A percentile compares a stretch with the other conserved stretches of the same genome.
Conservation (phyloP, 64 coral and sea anemone species). For the Porites australiensis region DNA sequence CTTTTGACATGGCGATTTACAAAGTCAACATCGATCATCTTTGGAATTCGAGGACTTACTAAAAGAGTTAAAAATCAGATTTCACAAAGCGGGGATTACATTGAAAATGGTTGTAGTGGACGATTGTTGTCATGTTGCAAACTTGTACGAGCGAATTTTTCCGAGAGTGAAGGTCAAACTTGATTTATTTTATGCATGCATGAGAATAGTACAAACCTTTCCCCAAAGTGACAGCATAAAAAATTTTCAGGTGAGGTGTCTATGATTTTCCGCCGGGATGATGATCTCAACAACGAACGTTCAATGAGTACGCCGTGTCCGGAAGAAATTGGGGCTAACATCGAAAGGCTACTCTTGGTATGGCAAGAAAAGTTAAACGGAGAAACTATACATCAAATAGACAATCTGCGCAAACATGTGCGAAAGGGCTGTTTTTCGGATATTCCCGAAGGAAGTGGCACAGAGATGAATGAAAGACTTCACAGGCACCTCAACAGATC, state of each 20-base stretch:
- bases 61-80: conserved; percentile 61
- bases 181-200: conserved; percentile 74
- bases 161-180: conserved; percentile 61
- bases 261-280: conserved; percentile 73
- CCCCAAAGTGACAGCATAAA: not conserved
- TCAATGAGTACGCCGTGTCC: conserved; percentile 49
- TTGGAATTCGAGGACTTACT: conserved; percentile 65
- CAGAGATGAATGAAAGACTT: conserved; percentile 56
- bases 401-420: conserved; percentile 56
- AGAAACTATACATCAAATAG: conserved; percentile 64
- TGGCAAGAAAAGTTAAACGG: conserved; percentile 69
- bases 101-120: conserved; percentile 80
- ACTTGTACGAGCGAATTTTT: conserved; percentile 76
- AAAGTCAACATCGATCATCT: conserved; percentile 60
- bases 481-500: conserved; percentile 60
- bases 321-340: conserved; percentile 80
- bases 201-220: conserved; percentile 72
- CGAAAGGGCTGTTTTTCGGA: conserved; percentile 19
- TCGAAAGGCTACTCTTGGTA: conserved; percentile 71
- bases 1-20: conserved; percentile 77
- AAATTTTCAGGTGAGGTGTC: conserved; percentile 72
- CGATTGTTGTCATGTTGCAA: conserved; percentile 73
- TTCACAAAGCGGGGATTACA: conserved; percentile 30
- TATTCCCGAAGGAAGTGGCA: conserved; percentile 34
- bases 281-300: conserved; percentile 57